Base-by-base conservation (phyloP, 2,888 invertebrate species). In the Eumacrocentrus americanus region DNA sequence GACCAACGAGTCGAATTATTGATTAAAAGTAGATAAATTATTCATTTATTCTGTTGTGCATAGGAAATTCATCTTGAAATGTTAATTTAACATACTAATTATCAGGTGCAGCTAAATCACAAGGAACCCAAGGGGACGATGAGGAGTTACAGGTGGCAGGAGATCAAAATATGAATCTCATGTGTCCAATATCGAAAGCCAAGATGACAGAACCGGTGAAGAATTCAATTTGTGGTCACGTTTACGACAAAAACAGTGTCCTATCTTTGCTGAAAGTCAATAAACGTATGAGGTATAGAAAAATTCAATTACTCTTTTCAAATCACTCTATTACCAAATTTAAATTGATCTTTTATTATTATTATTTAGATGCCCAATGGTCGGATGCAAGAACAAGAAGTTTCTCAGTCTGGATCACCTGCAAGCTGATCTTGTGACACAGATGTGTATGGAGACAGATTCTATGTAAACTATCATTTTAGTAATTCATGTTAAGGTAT, bases 101-200 rank as follows among this genome's bases (percentile, higher is more conserved):
- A 42, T 12, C 14, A 54, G 54, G 11, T 54, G n/a, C 23, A 18
- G 44, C 12, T 20, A 64, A 38, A 47, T 47, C 22, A 9, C 60
- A 64, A 40, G 59, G 46, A 3, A 42, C 16, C 6, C 6, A 14
- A 16, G 20, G 9, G 3, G 50, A 23, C 2, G 60, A 65, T n/a
- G 48, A 23, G 1, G 76, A 79, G 16, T 35, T 80, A 18, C 67
- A 67, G 53, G 44, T 78, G 25, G 70, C 69, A 3, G 58, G 70
- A 9, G 67, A 60, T 1, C 61, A 67, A 1, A 40, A 52, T 7
- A 51, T 78, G 12, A 79, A 72, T 58, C 60, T 74, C 3, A 75
- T 80, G 11, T 80, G 80, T 69, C 80, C 80, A 23, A 76, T 80
- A 42, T 71, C 77, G 1, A 80, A 81, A 40, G 72, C 60, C 14